Conservation (phyloP, 2,888 invertebrate species). For the Drosophila kanekoi region DNA sequence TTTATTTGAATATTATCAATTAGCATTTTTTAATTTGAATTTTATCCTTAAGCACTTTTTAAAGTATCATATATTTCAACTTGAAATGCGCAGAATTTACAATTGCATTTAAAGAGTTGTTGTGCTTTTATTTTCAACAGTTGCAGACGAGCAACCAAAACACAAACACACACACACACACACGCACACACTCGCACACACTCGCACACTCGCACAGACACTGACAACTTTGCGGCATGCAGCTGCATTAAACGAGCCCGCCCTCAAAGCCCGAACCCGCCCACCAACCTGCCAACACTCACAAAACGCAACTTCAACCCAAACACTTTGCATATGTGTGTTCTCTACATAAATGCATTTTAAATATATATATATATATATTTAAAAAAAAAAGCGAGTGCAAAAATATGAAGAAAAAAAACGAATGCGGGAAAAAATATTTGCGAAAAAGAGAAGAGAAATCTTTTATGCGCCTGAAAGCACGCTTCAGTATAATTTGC, state of each 20-base stretch:
- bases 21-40: not conserved
- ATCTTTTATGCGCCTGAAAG: slow-evolving; percentile 76
- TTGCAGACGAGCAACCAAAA: slow-evolving; percentile 24
- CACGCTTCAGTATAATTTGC: slow-evolving; percentile 82
- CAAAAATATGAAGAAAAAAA: slow-evolving; percentile 22
- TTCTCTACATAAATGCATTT: slow-evolving; percentile 54
- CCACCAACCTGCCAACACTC: slow-evolving; percentile 12
- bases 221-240: slow-evolving; percentile 43
- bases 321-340: slow-evolving; percentile 60
- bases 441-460: slow-evolving; percentile 39
- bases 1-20: no score
- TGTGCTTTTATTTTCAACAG: slow-evolving; percentile 47
- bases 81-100: slow-evolving; percentile 12
- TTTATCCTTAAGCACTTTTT: not conserved
- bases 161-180: slow-evolving; percentile 17
- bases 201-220: no score
- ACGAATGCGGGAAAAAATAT: slow-evolving; percentile 3
- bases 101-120: slow-evolving; percentile 32
- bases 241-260: slow-evolving; percentile 46
- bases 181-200: slow-evolving; percentile 7
- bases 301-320: slow-evolving; percentile 66
- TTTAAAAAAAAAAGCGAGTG: slow-evolving; percentile 19
- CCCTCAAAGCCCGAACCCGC: not conserved
- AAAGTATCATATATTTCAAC: not conserved
- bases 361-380: not conserved